Evolutionary conservation across 2,113 vertebrate species (phyloP), one percentile per base, ranked within the genome.

Genomic region (Lamprologus sp.): DNA sequence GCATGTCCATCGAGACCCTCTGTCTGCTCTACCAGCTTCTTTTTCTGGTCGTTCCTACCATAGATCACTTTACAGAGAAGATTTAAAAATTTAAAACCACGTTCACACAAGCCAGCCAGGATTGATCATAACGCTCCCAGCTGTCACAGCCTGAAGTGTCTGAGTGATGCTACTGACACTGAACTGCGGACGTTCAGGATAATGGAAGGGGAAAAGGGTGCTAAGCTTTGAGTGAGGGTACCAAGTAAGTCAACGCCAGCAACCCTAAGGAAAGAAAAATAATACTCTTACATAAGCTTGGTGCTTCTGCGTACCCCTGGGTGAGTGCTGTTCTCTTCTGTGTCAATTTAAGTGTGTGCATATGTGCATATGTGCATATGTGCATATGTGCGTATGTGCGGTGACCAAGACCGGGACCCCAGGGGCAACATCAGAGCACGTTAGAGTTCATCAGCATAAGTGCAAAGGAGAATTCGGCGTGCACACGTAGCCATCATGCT

Each of bases 221-320:
- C 79, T 73, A 84, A 73, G 81, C 91, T 82, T 40, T 11, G 9
- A 88, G 91, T 28, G 26, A 89, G 90, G 31, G 33, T 15, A 42
- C 37, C 58, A 77, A 70, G 82, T 65, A 85, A 88, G 80, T 37
- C 70, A 56, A 90, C 53, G 49, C 45, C 65, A 87, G 37, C 28
- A 37, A 79, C 87, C 88, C 79, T 26, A 4, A 86, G 68, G 88
- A 83, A 47, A 85, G 28, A 80, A 65, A 87, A 90, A 63, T 79
- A 88, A 81, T 68, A 23, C 84, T 58, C 77, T 93, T 93, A 89
- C 70, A 84, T 93, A 92, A 94, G 87, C 82, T 84, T 45, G 85
- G 31, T 83, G 83, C 70, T 73, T 53, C 53, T 42, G 15, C 23
- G 81, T 53, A 56, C 42, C 65, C 86, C 14, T 35, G 14, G 75